Base-by-base conservation (phyloP, 2,797 vertebrate genomes). In the Danio jaintianensis region DNA sequence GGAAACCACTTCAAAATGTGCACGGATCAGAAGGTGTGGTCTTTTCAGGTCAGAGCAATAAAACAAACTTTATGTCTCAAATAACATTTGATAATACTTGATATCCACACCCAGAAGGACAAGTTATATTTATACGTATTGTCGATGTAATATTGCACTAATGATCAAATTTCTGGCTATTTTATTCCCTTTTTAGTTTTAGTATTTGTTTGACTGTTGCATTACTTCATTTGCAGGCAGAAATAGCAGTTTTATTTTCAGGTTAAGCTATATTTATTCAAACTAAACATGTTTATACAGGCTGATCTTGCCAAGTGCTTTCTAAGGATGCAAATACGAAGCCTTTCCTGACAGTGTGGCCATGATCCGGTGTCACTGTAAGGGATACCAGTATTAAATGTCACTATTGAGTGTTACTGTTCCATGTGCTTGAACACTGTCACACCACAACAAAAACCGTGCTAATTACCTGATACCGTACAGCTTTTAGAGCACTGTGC, bases 341-440 rank as follows among this genome's bases (percentile, higher is more conserved):
- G 61, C 80, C 62, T 72, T 68, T 79, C 29, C 66, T 58, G 71
- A 45, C 88, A 75, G 59, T 74, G 63, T 58, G 29, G 15, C 63
- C 73, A 80, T 43, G 42, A 83, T 86, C 71, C 82, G 82, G 83
- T 87, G 82, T 83, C 73, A 84, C 72, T 81, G 53, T 61, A 80
- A 82, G 82, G 69, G 82, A 71, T 43, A 22, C 48, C 29, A 52
- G 85, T 83, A 83, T 89, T 84, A 73, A 80, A 80, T 91, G 85
- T 81, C 86, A 86, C 59, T 63, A 75, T 62, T 61, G 66, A 76
- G 62, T 86, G 88, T 87, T 85, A 47, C 13, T 48, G 59, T 70
- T 75, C 22, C 53, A 50, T 61, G 29, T 59, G 61, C 6, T 75
- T 50, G 40, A 45, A 38, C 50, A 20, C 11, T 42, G 50, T 73